A percentile compares a stretch with the other conserved stretches of the same genome.
These are phyloP conservation scores for Ptilorrhoa leucosticta DNA, from an alignment of 2,113 vertebrate species.

Conservation along the genomic window DNA sequence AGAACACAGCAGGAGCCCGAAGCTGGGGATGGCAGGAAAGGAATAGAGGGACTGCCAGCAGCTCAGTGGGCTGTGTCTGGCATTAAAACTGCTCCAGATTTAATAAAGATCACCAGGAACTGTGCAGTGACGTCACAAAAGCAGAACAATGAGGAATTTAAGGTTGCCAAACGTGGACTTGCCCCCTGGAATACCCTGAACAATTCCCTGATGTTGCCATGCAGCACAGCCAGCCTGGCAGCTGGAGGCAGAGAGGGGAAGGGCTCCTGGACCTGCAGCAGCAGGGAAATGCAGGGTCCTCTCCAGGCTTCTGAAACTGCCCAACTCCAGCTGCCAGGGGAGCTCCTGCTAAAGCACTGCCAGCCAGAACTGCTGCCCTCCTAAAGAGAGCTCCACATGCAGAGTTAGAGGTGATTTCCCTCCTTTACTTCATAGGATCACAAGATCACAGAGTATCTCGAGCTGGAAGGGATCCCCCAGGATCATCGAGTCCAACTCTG, in stretches of 20 bases:
- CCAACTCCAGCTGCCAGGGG: not conserved
- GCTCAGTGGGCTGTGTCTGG: not conserved
- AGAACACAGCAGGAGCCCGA: not conserved
- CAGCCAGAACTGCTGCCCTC: not conserved
- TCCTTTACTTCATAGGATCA: not conserved
- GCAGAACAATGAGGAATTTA: not conserved
- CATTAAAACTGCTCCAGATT: not conserved
- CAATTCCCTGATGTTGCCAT: rapidly evolving
- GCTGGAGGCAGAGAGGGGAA: rapidly evolving
- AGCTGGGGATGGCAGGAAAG: not conserved
- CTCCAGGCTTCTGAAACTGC: not conserved
- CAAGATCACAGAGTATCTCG: not conserved
- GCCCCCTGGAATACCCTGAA: not conserved
- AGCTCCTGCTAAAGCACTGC: not conserved
- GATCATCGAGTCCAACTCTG: rapidly evolving
- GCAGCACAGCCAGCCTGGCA: not conserved
- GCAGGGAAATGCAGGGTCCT: not conserved
- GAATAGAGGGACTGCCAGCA: not conserved
- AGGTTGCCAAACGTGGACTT: not conserved
- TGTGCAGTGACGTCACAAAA: not conserved
- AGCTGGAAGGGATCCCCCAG: rapidly evolving
- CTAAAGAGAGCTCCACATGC: rapidly evolving
- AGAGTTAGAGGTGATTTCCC: not conserved
- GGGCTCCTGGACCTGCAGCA: not conserved
- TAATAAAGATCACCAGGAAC: not conserved